These are phyloP conservation scores for Eulacestoma nigropectus DNA, from an alignment of 2,113 vertebrate genomes.

Conservation along the genomic window DNA sequence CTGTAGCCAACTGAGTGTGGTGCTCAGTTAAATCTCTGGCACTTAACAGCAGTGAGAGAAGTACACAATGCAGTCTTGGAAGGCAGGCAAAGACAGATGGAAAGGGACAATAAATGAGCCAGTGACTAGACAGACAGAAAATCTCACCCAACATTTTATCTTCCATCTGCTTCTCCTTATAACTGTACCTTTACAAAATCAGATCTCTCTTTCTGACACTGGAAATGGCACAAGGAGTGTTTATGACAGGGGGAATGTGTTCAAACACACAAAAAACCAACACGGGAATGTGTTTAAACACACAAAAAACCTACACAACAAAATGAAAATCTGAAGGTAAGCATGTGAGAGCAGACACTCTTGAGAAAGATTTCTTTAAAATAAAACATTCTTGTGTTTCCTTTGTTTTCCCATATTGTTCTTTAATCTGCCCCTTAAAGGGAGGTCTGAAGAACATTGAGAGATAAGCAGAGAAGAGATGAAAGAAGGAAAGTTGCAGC, in stretches of 20 bases:
- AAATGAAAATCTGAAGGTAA: not conserved
- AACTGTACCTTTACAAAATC: not conserved
- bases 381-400: not conserved
- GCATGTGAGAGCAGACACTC: not conserved
- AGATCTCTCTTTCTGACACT: not conserved
- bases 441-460: not conserved
- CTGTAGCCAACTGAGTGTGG: not conserved
- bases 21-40: slow-evolving; percentile 3
- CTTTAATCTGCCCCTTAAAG: slow-evolving; percentile 6
- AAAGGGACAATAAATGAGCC: not conserved
- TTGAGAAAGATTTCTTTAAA: not conserved
- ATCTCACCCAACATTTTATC: not conserved
- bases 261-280: not conserved
- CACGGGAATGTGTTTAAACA: not conserved
- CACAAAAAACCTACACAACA: not conserved
- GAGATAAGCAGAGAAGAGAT: not conserved
- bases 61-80: not conserved
- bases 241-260: not conserved
- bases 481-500: not conserved
- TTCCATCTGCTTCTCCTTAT: not conserved
- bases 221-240: not conserved
- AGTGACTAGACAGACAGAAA: slow-evolving; percentile 12
- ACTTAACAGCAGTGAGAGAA: slow-evolving; percentile 6
- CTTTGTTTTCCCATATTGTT: not conserved
- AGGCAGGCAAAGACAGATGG: slow-evolving; percentile 21